Evolutionary conservation across 2,888 invertebrate genomes (phyloP), one percentile per base, ranked within the genome.

Genomic region (Sesia apiformis): DNA sequence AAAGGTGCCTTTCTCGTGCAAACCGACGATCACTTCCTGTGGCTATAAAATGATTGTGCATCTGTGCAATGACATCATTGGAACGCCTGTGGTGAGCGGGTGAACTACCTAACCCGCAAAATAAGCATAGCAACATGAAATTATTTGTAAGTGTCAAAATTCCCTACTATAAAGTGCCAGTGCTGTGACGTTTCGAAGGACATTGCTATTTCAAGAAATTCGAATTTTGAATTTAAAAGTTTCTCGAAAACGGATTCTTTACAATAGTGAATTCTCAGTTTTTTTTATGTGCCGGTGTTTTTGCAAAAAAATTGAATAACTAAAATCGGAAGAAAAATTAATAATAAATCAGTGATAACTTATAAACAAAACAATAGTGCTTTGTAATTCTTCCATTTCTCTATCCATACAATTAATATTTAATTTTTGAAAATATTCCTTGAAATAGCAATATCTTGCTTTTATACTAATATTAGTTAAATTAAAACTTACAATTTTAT

Each of bases 41-140:
- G 56, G 62, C 74, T 88, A 88, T 88, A 88, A 84, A 88, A 84
- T 77, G 76, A 78, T 77, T 76, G 78, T 78, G 74, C 80, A 81
- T 74, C 75, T 69, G 66, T 70, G 62, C 61, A 63, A 67, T 67
- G 66, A 63, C 72, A 85, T 80, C 88, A 88, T 74, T 81, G 74
- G 76, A 76, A 55, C 67, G 67, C 55, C 66, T 61, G 69, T 65
- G 64, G 61, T 55, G 68, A 64, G 67, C 67, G 64, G 66, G 70
- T 60, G 73, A 68, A 66, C 52, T 61, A 57, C 50, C 65, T 60
- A 52, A 59, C 67, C 65, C 66, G 64, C 76, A 67, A 68, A 68
- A 69, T 78, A 78, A 71, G 73, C 62, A 57, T 64, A 66, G 66
- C 82, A 73, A 81, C 84, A 88, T 88, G 88, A 87, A 84, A 82